phyloP scores from a whole-genome alignment of 2,888 invertebrate genomes.

The Drosophila subquinaria region DNA sequence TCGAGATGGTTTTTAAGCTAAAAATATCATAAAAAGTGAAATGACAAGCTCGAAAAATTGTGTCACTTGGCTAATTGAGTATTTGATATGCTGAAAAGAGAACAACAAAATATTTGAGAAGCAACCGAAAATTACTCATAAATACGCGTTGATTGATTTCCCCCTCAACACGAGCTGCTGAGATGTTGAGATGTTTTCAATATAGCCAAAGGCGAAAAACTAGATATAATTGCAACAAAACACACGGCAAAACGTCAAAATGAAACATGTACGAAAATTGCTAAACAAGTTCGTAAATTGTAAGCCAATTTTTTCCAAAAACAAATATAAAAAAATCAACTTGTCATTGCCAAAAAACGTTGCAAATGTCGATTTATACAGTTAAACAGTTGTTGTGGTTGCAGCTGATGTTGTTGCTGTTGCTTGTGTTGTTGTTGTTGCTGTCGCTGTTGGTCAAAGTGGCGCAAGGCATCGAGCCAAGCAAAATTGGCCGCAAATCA shows the following conservation, averaged over 20 bases:
- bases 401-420: slow-evolving; percentile 9
- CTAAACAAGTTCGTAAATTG: slow-evolving; percentile 73
- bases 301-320: slow-evolving; percentile 67
- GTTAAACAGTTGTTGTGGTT: slow-evolving; percentile 53
- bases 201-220: slow-evolving; percentile 35
- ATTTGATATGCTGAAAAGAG: slow-evolving; percentile 12
- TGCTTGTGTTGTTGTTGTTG: slow-evolving; percentile 22
- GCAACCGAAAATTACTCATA: slow-evolving; percentile 14
- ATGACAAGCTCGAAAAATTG: slow-evolving; percentile 17
- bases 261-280: slow-evolving; percentile 61
- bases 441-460: slow-evolving; percentile 43
- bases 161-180: not conserved
- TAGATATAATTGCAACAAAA: slow-evolving; percentile 42
- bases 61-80: slow-evolving; percentile 36
- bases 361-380: slow-evolving; percentile 71
- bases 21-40: slow-evolving; percentile 32
- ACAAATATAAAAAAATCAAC: slow-evolving; percentile 52
- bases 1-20: slow-evolving; percentile 33
- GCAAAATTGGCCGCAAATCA: slow-evolving; percentile 76
- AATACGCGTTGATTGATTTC: slow-evolving; percentile 18
- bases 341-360: slow-evolving; percentile 78
- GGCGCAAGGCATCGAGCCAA: slow-evolving; percentile 69
- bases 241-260: slow-evolving; percentile 22
- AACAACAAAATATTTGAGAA: not conserved
- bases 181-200: slow-evolving; percentile 13